These are phyloP conservation scores for Agonum fuliginosum DNA, from an alignment of 2,888 invertebrate species.

Conservation along the genomic window DNA sequence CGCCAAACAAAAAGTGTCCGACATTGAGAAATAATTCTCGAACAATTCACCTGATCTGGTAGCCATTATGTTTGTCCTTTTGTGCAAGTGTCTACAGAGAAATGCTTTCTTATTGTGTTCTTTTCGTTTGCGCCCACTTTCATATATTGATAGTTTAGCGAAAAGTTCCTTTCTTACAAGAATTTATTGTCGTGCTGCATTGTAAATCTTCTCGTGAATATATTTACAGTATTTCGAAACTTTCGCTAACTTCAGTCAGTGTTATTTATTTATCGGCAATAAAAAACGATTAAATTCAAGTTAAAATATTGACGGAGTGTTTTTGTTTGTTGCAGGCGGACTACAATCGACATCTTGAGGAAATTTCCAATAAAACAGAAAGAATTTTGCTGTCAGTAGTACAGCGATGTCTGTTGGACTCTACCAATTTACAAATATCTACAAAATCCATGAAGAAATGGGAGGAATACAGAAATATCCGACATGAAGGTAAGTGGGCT, in stretches of 20 bases:
- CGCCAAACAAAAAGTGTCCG: constrained; percentile 17
- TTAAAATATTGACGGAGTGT: background rate
- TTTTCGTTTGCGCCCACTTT: constrained; percentile 27
- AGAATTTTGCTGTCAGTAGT: constrained; percentile 74
- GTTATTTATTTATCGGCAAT: constrained; percentile 8
- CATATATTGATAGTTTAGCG: constrained; percentile 34
- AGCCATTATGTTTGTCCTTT: constrained; percentile 26
- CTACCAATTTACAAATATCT: constrained; percentile 65
- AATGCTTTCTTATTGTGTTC: constrained; percentile 3
- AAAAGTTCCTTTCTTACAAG: constrained; percentile 4
- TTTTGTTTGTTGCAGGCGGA: constrained; percentile 74
- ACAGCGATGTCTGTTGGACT: constrained; percentile 72
- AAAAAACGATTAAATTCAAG: background rate
- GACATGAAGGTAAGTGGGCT: constrained; percentile 59
- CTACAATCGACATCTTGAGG: constrained; percentile 84
- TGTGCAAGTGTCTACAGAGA: constrained; percentile 11
- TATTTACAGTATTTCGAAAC: constrained; percentile 18
- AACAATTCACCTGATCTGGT: constrained; percentile 33
- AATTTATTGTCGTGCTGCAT: constrained; percentile 23
- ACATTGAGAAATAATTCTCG: constrained; percentile 44
- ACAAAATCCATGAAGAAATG: constrained; percentile 68
- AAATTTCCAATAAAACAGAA: constrained; percentile 77
- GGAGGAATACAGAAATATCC: constrained; percentile 67
- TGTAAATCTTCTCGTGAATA: constrained; percentile 24
- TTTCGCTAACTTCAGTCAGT: background rate